A percentile compares a stretch with the other conserved stretches of the same genome.
Conservation (phyloP, 1,140 invertebrate species). For the Batillaria attramentaria region DNA sequence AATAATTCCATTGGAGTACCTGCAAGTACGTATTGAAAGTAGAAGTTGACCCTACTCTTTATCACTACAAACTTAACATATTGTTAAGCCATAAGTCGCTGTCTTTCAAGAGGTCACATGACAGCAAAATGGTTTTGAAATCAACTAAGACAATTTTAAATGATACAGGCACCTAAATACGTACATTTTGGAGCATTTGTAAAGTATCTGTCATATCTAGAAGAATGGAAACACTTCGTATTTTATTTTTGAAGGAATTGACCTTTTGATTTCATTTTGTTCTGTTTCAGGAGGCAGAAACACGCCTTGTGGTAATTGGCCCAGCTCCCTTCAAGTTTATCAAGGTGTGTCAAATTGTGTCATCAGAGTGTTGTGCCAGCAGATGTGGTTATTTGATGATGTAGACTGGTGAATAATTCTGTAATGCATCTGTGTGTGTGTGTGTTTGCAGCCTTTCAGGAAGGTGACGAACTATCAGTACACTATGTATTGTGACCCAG, state of each 20-base stretch:
- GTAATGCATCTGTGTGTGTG: constrained; percentile 11
- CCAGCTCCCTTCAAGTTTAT: constrained; percentile 63
- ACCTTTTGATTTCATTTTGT: constrained; percentile 3
- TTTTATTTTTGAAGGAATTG: neutral
- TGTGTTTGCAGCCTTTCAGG: constrained; percentile 57
- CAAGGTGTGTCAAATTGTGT: constrained; percentile 45
- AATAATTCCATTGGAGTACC: constrained; percentile 59
- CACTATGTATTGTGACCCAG: constrained; percentile 64
- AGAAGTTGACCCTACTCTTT: too few relatives aligned
- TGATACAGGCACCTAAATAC: too few relatives aligned
- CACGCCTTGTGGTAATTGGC: constrained; percentile 60
- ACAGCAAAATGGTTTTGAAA: too few relatives aligned
- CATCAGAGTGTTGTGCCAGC: neutral
- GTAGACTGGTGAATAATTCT: neutral
- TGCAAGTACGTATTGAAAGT: constrained; percentile 57
- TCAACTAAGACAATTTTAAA: too few relatives aligned
- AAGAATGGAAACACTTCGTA: neutral
- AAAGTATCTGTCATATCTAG: neutral
- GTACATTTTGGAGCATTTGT: too few relatives aligned
- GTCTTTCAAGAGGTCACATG: too few relatives aligned
- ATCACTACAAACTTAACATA: too few relatives aligned
- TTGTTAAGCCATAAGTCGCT: too few relatives aligned
- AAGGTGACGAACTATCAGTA: constrained; percentile 55
- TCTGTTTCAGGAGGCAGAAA: constrained; percentile 55
- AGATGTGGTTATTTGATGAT: neutral